Evolutionary conservation across 2,113 vertebrate species (phyloP), one percentile per base, ranked within the genome.

Genomic region (Fulica atra): DNA sequence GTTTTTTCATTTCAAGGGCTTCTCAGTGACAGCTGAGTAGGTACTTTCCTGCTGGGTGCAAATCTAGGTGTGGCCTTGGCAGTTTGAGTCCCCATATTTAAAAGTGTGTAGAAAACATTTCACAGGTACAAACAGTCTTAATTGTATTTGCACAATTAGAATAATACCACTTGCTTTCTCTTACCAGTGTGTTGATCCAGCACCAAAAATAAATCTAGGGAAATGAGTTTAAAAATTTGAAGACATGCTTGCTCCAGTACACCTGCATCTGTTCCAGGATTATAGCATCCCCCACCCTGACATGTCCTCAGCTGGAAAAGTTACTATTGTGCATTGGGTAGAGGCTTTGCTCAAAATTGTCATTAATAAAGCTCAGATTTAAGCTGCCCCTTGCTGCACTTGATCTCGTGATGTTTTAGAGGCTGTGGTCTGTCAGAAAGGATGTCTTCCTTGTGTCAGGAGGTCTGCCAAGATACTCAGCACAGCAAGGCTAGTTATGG

Each of bases 1-100:
- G 74, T 72, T 92, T 92, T 79, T 91, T 79, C 13, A n/a, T 81
- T 95, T 91, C 66, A 85, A 73, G 93, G 42, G 57, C 61, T 85
- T 28, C 74, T 92, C 65, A 44, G 44, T 24, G 91, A 73, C 78
- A 89, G 33, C 61, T 44, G 21, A 51, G 44, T 48, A 61, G 59
- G 25, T 89, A 18, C 31, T 85, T 96, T 82, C 54, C 54, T 1
- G 1, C 31, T 82, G 54, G 40, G n/a, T 89, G 50, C 40, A 93
- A 81, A 80, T 85, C 50, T 36, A 59, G 66, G 70, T 91, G 36
- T 82, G 23, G 50, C 74, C 50, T 54, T 79, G 11, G 35, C 2
- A 31, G 56, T 93, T 85, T 56, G 33, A 78, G 36, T 50, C 16
- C 56, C 51, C 8, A 3, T 44, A n/a, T 61, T 79, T 84, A 31